A percentile compares a stretch with the other conserved stretches of the same genome.
Conservation (phyloP, 2,113 vertebrate genomes). For the Etia nguti region DNA sequence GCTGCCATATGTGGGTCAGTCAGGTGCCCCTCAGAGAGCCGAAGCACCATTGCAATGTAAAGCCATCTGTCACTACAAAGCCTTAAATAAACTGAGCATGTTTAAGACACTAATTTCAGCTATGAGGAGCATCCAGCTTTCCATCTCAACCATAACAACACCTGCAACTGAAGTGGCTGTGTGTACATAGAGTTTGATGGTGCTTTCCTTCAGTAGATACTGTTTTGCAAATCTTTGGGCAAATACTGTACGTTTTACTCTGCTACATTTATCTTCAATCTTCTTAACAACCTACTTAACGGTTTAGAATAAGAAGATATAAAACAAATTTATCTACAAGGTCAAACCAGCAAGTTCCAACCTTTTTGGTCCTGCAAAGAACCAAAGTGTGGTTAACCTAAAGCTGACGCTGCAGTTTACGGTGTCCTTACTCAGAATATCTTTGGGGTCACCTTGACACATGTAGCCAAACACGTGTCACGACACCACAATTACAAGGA, state of each 20-base stretch:
- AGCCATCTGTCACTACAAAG: background rate
- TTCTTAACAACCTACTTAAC: background rate
- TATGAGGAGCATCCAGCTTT: constrained; percentile 7
- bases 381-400: background rate
- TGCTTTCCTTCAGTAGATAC: background rate
- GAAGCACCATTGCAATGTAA: background rate
- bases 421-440: background rate
- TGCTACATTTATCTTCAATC: background rate
- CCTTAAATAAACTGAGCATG: background rate
- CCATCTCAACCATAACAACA: background rate
- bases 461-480: background rate
- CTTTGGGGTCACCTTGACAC: constrained; percentile 30
- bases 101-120: background rate
- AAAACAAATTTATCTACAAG: background rate
- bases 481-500: constrained; percentile 3
- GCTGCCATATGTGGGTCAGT: background rate
- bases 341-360: background rate
- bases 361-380: background rate
- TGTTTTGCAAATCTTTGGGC: background rate
- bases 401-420: background rate
- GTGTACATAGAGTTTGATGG: fast-evolving
- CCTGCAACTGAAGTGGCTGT: background rate
- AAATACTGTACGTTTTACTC: background rate
- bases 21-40: background rate
- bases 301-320: background rate